Evolutionary conservation across 2,113 vertebrate species (phyloP).

Genomic region (Rhegmatorhina hoffmannsi): DNA sequence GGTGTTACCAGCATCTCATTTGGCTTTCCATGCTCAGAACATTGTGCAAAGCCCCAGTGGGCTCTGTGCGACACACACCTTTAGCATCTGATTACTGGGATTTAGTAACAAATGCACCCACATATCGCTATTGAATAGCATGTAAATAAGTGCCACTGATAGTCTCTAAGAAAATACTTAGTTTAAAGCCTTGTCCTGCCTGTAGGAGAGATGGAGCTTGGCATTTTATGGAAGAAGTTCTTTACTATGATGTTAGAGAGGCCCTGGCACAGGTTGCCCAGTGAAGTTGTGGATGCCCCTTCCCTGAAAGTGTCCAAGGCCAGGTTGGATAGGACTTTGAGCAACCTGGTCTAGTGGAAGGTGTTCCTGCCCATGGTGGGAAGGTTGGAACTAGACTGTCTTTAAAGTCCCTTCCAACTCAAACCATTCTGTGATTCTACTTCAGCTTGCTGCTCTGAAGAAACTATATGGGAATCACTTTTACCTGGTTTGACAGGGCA

Average conservation of each 20-base stretch:
- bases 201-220: neutral
- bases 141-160: neutral
- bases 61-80: neutral
- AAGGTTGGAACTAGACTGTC: neutral
- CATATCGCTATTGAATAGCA: neutral
- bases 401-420: neutral
- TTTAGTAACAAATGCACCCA: conserved; percentile 24
- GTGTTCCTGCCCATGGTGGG: neutral
- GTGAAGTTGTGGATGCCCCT: neutral
- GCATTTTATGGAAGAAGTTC: neutral
- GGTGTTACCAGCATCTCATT: neutral
- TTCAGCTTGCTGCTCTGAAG: neutral
- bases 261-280: neutral
- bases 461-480: neutral
- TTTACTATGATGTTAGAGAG: neutral
- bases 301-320: neutral
- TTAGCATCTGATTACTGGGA: neutral
- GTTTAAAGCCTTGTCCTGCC: neutral
- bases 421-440: neutral
- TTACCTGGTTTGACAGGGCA: neutral
- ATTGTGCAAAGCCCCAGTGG: conserved; percentile 10
- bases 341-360: neutral
- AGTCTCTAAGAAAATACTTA: neutral
- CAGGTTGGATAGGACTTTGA: neutral
- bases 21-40: neutral